Percentiles rank a stretch among this genome's conserved stretches.
phyloP scores from a whole-genome alignment of 2,888 invertebrate species.

The Dicycla oo region DNA sequence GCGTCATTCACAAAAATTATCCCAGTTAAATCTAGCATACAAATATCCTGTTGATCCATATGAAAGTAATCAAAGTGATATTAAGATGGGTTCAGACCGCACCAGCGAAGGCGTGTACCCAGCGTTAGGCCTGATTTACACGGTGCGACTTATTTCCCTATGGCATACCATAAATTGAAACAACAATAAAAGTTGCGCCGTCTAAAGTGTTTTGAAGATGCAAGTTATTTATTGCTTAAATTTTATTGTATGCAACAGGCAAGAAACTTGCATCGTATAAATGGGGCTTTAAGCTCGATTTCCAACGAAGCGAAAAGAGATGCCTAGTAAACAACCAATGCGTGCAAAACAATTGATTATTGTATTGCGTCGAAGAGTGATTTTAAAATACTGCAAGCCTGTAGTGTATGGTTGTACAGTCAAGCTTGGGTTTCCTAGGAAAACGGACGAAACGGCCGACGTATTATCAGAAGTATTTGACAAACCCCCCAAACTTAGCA shows the following conservation, averaged over 20 bases:
- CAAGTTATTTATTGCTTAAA: too few species aligned
- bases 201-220: too few species aligned
- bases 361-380: not conserved
- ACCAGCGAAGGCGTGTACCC: not conserved
- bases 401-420: too few species aligned
- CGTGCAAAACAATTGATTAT: not conserved
- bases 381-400: not conserved
- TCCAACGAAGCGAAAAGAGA: slow-evolving; percentile 24
- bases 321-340: slow-evolving; percentile 6
- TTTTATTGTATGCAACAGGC: too few species aligned
- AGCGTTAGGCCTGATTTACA: not conserved
- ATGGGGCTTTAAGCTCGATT: not conserved
- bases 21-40: not conserved
- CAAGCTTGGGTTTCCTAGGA: too few species aligned
- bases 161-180: too few species aligned
- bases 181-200: too few species aligned
- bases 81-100: not conserved
- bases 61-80: not conserved
- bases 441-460: too few species aligned
- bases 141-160: too few species aligned
- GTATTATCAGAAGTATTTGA: too few species aligned
- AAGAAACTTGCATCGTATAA: too few species aligned
- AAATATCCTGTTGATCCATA: not conserved
- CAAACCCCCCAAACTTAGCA: too few species aligned
- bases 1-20: not conserved